Evolutionary conservation across 2,888 invertebrate species (phyloP), one percentile per base, ranked within the genome.

Genomic region (Ferrisia virgata): DNA sequence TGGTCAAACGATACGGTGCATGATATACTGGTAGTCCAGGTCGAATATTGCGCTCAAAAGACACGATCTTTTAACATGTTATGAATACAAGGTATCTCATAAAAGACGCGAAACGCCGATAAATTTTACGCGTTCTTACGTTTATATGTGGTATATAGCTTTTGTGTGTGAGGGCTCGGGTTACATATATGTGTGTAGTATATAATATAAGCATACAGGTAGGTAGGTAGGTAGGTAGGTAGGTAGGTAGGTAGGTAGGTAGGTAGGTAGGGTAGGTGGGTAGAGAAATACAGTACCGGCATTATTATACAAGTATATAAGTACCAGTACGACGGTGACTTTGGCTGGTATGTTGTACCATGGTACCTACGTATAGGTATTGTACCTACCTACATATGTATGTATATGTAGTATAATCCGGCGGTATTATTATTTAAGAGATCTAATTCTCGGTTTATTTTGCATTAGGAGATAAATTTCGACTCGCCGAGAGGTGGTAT

Each of bases 401-500:
- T n/a, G n/a, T n/a, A n/a, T n/a, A n/a, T n/a, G n/a, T 15, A 25
- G 64, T 11, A 64, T 64, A 64, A 64, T 64, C 64, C 64, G 64
- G 4, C 8, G 28, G 64, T 72, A 72, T 72, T 72, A 33, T 33
- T 72, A 72, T 72, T 33, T 72, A 72, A 72, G 64, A 64, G 78
- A 53, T 39, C 72, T 81, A 72, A 85, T 72, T 40, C 43, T 58
- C n/a, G 58, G 25, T 69, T 40, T 85, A 40, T 83, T 53, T 72
- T 86, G 86, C 89, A 89, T 86, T 91, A 95, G 93, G 92, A 93
- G 88, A 95, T 96, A 91, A 96, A 95, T 91, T 96, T 95, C 89
- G 95, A 96, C 90, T 95, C 96, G 85, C 94, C 95, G 43, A 92
- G 95, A 82, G 96, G 96, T 72, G 96, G 96, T 64, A 94, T 96